A percentile compares a stretch with the other conserved stretches of the same genome.
Evolutionary conservation across 1,140 invertebrate genomes (phyloP).

Genomic region (Heterodera carotae): DNA sequence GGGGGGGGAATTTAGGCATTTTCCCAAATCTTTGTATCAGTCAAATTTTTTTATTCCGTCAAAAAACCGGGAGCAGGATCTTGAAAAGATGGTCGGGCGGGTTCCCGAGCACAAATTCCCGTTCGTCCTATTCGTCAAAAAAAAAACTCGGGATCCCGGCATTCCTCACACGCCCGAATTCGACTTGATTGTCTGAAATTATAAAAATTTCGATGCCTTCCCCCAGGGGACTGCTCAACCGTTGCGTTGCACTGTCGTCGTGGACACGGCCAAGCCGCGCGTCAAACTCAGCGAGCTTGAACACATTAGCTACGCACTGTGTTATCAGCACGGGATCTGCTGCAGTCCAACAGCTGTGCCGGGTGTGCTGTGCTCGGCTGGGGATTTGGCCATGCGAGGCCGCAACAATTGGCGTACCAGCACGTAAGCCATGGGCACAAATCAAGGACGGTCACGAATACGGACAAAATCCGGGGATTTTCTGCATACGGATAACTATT

Average conservation of each 20-base stretch:
- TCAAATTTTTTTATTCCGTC: conserved; percentile 4
- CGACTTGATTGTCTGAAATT: no score
- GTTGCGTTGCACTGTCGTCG: conserved; percentile 36
- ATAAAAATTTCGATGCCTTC: no score
- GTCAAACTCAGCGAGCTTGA: conserved; percentile 29
- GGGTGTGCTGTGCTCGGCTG: conserved; percentile 24
- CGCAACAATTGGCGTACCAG: conserved; percentile 25
- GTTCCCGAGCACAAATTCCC: no score
- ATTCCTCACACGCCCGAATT: no score
- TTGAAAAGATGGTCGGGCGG: no score
- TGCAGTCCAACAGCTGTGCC: conserved; percentile 8
- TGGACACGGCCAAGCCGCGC: conserved; percentile 18
- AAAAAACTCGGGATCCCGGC: no score
- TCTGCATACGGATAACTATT: neutral
- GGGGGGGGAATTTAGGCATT: neutral
- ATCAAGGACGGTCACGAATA: no score
- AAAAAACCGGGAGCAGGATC: no score
- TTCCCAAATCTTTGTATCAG: neutral
- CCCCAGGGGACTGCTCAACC: conserved; percentile 43
- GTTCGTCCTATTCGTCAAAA: no score
- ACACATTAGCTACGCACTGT: conserved; percentile 22
- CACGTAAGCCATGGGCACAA: no score
- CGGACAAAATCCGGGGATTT: no score
- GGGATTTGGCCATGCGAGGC: conserved; percentile 12
- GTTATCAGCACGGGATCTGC: conserved; percentile 16